Evolutionary conservation across 1,140 invertebrate genomes (phyloP).

Genomic region (Nixonia krombeini): DNA sequence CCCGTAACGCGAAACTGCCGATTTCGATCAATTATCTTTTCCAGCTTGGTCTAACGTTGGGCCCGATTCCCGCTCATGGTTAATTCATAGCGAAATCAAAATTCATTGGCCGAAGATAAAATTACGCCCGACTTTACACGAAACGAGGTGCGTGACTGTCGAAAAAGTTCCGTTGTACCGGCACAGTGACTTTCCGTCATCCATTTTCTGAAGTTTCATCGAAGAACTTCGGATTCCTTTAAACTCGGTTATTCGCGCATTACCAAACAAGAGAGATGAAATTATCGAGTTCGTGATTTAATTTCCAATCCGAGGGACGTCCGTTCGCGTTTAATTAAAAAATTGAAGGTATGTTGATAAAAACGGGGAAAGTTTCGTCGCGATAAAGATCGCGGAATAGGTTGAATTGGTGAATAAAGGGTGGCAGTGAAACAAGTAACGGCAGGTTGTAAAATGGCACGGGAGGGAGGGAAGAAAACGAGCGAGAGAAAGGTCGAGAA

Average conservation of each 20-base stretch:
- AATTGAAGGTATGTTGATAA: slow-evolving; percentile 8
- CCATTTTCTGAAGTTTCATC: no score
- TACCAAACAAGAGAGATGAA: no score
- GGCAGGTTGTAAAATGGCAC: slow-evolving; percentile 15
- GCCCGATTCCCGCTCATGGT: neutral
- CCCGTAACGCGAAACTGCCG: neutral
- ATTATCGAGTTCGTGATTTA: no score
- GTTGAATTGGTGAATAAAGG: slow-evolving; percentile 12
- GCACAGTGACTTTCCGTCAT: no score
- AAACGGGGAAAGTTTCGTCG: slow-evolving; percentile 1
- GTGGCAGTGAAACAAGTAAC: slow-evolving; percentile 13
- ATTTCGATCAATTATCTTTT: neutral
- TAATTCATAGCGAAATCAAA: neutral
- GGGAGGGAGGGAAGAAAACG: slow-evolving; percentile 13
- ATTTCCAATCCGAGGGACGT: no score
- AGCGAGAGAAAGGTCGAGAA: slow-evolving; percentile 35
- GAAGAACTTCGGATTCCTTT: no score
- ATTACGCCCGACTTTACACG: no score
- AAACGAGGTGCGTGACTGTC: no score
- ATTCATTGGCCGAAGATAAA: no score
- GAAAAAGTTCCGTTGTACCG: no score
- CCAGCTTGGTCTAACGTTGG: neutral
- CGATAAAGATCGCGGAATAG: slow-evolving; percentile 5
- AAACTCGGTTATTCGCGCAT: no score
- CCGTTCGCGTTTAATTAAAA: no score